Conservation (phyloP, 2,797 vertebrate genomes). For the Oreonectes daqikongensis region DNA sequence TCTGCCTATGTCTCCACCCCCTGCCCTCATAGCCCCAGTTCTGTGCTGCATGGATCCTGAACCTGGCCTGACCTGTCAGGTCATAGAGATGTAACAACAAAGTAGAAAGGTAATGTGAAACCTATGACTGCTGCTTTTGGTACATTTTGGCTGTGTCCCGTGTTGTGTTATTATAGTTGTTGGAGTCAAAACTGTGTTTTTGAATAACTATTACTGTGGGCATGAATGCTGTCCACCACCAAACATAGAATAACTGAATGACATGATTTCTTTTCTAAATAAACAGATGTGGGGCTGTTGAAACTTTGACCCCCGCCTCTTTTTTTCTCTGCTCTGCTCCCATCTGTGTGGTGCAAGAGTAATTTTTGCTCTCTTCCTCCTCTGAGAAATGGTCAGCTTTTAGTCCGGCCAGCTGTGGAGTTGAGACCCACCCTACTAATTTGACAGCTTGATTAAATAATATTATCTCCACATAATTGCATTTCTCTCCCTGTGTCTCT, state of each 20-base stretch:
- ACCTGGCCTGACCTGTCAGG: constrained; percentile 13
- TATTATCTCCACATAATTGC: constrained; percentile 42
- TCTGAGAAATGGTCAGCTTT: constrained; percentile 50
- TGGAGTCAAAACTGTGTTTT: constrained; percentile 80
- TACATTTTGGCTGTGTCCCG: constrained; percentile 68
- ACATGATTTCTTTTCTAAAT: constrained; percentile 91
- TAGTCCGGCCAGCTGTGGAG: constrained; percentile 44
- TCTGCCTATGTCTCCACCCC: neutral
- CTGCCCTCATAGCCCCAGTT: neutral
- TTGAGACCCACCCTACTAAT: constrained; percentile 34
- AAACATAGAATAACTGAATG: constrained; percentile 84
- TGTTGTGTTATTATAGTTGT: constrained; percentile 75
- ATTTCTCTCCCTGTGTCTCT: constrained; percentile 32
- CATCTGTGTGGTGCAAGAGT: constrained; percentile 26
- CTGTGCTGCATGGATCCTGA: neutral
- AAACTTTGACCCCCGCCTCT: constrained; percentile 54
- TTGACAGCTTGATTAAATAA: constrained; percentile 46
- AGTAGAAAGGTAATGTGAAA: constrained; percentile 71
- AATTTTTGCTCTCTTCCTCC: constrained; percentile 49
- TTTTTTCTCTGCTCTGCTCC: constrained; percentile 27
- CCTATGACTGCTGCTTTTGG: constrained; percentile 69
- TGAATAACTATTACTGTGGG: constrained; percentile 79
- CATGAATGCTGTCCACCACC: constrained; percentile 75
- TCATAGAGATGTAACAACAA: constrained; percentile 69
- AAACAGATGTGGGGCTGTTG: constrained; percentile 84